These are phyloP conservation scores for Sarcophaga subvicina DNA, from an alignment of 2,888 invertebrate species.

Conservation along the genomic window DNA sequence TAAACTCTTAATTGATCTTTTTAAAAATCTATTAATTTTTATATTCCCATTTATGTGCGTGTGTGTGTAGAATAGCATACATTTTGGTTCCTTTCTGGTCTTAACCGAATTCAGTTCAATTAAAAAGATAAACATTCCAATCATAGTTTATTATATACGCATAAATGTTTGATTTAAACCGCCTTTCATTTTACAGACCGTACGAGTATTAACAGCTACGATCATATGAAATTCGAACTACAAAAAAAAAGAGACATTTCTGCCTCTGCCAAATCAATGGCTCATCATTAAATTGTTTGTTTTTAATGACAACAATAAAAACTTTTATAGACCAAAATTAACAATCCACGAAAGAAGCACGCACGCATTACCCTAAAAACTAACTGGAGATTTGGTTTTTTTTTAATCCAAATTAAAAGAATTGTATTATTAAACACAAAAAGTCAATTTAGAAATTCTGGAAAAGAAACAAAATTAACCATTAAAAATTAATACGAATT, in stretches of 20 bases:
- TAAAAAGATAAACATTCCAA: no score
- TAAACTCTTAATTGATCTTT: no score
- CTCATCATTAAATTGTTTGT: neutral
- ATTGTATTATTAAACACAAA: conserved; percentile 43
- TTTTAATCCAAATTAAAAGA: conserved; percentile 3
- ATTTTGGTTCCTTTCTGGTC: no score
- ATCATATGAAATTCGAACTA: neutral
- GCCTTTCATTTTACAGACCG: conserved; percentile 1
- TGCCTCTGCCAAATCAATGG: conserved; percentile 2
- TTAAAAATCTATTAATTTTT: no score
- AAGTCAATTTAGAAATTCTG: conserved; percentile 62
- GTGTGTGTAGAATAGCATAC: no score
- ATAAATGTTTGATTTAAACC: conserved; percentile 43
- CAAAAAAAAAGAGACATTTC: neutral
- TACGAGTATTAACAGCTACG: neutral
- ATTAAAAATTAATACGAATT: conserved; percentile 59
- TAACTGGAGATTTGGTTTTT: conserved; percentile 20
- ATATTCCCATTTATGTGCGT: no score
- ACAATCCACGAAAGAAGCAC: neutral
- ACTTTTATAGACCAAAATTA: conserved; percentile 58
- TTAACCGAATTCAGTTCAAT: no score
- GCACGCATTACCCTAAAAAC: no score
- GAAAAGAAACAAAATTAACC: conserved; percentile 21
- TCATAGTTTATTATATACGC: neutral
- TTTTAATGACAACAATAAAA: conserved; percentile 66